These are phyloP conservation scores for Macquaria australasica DNA, from an alignment of 2,113 vertebrate species.

Conservation along the genomic window DNA sequence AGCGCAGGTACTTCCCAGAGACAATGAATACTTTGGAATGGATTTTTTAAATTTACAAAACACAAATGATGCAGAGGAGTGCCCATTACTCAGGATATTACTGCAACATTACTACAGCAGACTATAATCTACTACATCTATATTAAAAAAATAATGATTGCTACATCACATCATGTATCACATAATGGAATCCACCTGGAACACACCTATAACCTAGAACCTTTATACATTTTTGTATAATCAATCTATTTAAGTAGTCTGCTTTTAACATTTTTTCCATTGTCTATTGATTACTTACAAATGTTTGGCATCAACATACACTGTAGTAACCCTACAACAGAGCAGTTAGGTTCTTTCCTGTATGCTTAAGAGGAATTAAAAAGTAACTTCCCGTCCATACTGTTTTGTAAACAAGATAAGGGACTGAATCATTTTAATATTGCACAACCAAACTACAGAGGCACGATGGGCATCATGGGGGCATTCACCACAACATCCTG, in stretches of 20 bases:
- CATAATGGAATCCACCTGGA: too few relatives aligned
- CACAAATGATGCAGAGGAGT: too few relatives aligned
- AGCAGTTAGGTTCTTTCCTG: slow-evolving; percentile 44
- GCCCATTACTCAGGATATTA: fast-evolving
- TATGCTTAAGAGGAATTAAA: neutral
- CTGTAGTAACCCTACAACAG: neutral
- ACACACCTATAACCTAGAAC: neutral
- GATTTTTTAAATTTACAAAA: neutral
- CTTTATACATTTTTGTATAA: neutral
- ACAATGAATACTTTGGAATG: too few relatives aligned
- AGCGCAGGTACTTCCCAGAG: slow-evolving; percentile 32
- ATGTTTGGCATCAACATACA: neutral
- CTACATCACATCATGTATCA: too few relatives aligned
- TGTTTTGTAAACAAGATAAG: neutral
- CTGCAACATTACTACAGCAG: too few relatives aligned
- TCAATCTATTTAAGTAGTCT: neutral
- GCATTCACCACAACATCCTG: neutral
- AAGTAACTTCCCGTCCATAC: neutral
- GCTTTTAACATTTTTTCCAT: neutral
- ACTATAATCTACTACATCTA: too few relatives aligned
- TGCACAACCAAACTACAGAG: neutral
- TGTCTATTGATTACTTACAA: too few relatives aligned
- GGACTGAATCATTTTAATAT: neutral
- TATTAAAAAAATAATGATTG: too few relatives aligned
- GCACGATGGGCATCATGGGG: neutral